phyloP scores from a whole-genome alignment of 2,797 vertebrate species.

The Cryptoblepharus egeriae region DNA sequence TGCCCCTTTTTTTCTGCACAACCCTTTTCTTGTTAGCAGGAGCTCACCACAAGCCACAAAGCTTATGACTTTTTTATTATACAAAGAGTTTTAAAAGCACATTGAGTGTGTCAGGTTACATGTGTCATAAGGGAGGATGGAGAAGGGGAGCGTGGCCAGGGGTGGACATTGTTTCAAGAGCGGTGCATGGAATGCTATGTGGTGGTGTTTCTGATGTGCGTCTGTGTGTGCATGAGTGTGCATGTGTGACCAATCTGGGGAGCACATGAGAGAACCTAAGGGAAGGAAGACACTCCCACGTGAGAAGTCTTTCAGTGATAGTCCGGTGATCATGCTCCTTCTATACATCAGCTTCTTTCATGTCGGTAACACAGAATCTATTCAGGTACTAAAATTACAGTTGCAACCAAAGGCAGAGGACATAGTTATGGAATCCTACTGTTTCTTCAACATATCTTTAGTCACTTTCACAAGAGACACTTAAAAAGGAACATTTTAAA shows the following conservation, averaged over 20 bases:
- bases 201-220: constrained; percentile 14
- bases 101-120: not conserved
- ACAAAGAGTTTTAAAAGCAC: not conserved
- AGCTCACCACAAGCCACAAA: not conserved
- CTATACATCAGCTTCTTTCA: accelerated
- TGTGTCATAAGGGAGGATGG: not conserved
- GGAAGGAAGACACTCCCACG: not conserved
- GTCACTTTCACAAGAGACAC: constrained; percentile 8
- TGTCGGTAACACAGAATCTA: not conserved
- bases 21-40: constrained; percentile 37
- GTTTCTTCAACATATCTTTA: not conserved
- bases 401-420: not conserved
- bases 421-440: not conserved
- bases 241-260: not conserved
- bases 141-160: not conserved
- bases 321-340: constrained; percentile 7
- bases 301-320: constrained; percentile 15
- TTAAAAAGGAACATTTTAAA: not conserved
- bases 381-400: accelerated
- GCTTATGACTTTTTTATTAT: constrained; percentile 11
- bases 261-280: not conserved
- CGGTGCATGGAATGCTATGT: accelerated
- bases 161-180: accelerated
- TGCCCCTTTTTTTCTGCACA: constrained; percentile 24
- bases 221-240: constrained; percentile 20